These are phyloP conservation scores for Spilogale gracilis DNA, from an alignment of 2,113 vertebrate genomes.

Conservation along the genomic window DNA sequence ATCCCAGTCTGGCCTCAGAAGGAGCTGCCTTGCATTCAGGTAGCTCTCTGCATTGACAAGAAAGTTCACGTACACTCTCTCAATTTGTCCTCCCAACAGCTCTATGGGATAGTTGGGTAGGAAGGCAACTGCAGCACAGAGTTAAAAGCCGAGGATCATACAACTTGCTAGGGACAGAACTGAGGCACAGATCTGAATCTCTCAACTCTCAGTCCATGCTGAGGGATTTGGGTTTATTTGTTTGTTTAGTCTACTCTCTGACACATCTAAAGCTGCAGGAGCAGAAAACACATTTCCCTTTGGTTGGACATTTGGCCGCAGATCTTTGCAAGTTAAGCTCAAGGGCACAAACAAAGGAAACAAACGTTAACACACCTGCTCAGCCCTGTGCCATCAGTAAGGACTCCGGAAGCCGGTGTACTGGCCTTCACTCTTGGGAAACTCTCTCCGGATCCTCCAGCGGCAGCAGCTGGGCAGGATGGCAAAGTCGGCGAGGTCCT, in stretches of 20 bases:
- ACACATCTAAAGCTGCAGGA: neutral
- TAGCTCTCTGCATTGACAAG: neutral
- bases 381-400: neutral
- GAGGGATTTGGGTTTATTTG: neutral
- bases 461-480: slow-evolving; percentile 91
- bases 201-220: neutral
- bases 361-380: accelerated
- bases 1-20: neutral
- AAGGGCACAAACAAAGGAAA: neutral
- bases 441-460: slow-evolving; percentile 86
- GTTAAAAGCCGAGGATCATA: neutral
- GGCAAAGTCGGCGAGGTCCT: slow-evolving; percentile 80
- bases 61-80: neutral
- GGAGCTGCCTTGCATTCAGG: neutral
- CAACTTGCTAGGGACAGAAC: neutral
- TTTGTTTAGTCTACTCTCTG: neutral
- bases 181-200: slow-evolving; percentile 16
- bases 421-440: slow-evolving; percentile 82
- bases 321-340: neutral
- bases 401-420: slow-evolving; percentile 84
- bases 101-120: neutral
- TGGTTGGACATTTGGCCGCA: neutral
- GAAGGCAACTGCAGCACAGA: neutral
- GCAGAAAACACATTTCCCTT: neutral
- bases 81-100: neutral